These are phyloP conservation scores for Callithrix jacchus DNA, from an alignment of 2,113 vertebrate species.

Conservation along the genomic window DNA sequence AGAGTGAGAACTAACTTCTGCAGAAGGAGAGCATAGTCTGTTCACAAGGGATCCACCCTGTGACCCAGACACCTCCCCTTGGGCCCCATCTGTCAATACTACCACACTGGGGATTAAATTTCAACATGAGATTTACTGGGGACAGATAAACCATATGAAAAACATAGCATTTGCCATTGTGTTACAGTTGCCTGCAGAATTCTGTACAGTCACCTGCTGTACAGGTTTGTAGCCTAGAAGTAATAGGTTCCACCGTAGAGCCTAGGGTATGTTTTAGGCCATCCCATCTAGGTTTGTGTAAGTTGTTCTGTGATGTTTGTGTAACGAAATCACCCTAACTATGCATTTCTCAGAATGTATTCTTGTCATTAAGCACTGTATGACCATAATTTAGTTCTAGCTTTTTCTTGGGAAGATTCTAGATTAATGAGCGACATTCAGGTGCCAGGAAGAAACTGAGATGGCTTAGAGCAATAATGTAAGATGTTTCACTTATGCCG, in stretches of 20 bases:
- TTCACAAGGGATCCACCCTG: neutral
- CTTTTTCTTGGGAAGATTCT: slow-evolving; percentile 19
- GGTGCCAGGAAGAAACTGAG: neutral
- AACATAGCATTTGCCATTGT: neutral
- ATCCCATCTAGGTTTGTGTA: neutral
- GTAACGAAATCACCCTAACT: neutral
- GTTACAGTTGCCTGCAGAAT: neutral
- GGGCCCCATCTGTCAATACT: neutral
- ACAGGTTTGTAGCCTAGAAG: neutral
- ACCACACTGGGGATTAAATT: neutral
- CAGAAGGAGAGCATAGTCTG: neutral
- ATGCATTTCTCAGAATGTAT: neutral
- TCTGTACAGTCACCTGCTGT: neutral
- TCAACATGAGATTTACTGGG: neutral
- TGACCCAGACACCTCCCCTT: neutral
- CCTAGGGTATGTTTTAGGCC: neutral
- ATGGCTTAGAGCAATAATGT: neutral
- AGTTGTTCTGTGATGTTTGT: neutral
- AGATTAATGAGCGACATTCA: slow-evolving; percentile 10
- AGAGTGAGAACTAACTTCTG: neutral
- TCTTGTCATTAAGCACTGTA: neutral
- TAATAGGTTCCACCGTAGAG: neutral
- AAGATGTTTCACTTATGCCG: neutral
- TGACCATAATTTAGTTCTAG: neutral
- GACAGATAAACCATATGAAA: too few species aligned